Evolutionary conservation across 2,797 vertebrate genomes (phyloP).

Genomic region (Platalea minor): DNA sequence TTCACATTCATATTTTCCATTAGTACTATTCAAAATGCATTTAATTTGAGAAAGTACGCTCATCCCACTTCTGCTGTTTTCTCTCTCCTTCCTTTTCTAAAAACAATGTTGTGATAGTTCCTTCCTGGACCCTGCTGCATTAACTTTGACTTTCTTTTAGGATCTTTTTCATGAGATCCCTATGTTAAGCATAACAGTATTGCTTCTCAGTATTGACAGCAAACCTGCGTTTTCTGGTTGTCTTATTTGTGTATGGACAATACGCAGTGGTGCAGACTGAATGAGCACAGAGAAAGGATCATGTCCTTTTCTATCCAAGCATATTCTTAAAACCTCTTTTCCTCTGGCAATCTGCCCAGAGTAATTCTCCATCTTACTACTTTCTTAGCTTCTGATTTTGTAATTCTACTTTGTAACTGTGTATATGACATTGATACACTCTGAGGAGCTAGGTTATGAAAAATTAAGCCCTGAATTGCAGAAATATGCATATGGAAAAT

Average conservation of each 20-base stretch:
- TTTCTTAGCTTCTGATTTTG: background rate
- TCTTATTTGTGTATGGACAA: background rate
- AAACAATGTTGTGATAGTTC: background rate
- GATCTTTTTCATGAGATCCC: background rate
- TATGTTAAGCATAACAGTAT: background rate
- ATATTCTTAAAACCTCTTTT: background rate
- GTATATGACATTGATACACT: background rate
- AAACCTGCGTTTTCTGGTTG: background rate
- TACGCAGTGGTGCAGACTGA: background rate
- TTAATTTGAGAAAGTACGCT: background rate
- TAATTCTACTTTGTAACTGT: background rate
- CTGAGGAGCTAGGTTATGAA: background rate
- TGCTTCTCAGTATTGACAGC: background rate
- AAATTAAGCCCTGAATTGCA: background rate
- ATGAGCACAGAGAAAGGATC: background rate
- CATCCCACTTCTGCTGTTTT: background rate
- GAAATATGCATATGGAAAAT: background rate
- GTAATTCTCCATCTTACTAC: background rate
- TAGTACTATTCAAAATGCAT: background rate
- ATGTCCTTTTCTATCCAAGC: background rate
- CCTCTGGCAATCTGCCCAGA: background rate
- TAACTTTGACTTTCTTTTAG: background rate
- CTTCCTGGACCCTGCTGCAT: background rate
- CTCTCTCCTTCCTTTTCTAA: background rate
- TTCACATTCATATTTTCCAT: background rate